Conservation (phyloP, 2,113 vertebrate genomes). For the Eptesicus fuscus region DNA sequence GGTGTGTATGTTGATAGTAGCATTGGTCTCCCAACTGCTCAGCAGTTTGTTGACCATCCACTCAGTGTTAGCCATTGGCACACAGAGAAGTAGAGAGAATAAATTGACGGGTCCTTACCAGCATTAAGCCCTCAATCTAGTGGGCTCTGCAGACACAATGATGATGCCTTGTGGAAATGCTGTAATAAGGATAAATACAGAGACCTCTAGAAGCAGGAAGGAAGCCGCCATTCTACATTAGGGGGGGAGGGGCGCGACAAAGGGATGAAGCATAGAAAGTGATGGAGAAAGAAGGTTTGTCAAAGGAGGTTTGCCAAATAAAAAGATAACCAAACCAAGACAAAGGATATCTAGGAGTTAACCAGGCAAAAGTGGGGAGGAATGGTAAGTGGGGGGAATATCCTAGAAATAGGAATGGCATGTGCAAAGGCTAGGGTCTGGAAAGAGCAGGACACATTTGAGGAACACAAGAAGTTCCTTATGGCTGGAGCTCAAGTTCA, state of each 20-base stretch:
- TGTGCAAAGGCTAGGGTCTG: not conserved
- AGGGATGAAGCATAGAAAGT: not conserved
- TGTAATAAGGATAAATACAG: not conserved
- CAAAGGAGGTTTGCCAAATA: not conserved
- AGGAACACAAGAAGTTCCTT: not conserved
- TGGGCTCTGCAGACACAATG: not conserved
- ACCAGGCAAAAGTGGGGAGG: not conserved
- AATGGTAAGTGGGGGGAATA: not conserved
- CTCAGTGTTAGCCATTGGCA: not conserved
- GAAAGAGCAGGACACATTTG: not conserved
- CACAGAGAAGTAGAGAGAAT: not conserved
- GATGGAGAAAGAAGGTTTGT: not conserved
- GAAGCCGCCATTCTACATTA: not conserved
- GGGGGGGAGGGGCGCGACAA: not conserved
- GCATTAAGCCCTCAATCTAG: not conserved
- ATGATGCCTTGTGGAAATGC: not conserved
- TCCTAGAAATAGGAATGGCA: not conserved
- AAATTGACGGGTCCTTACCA: not conserved
- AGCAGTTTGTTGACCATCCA: not conserved
- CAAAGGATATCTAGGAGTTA: not conserved
- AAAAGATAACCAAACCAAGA: not conserved
- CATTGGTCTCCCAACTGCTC: not conserved
- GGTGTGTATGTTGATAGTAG: not conserved
- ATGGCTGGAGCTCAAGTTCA: not conserved
- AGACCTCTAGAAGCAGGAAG: not conserved